Percentiles rank a stretch among this genome's conserved stretches.
phyloP scores from a whole-genome alignment of 2,888 invertebrate genomes.

The Lochmaea capreae region DNA sequence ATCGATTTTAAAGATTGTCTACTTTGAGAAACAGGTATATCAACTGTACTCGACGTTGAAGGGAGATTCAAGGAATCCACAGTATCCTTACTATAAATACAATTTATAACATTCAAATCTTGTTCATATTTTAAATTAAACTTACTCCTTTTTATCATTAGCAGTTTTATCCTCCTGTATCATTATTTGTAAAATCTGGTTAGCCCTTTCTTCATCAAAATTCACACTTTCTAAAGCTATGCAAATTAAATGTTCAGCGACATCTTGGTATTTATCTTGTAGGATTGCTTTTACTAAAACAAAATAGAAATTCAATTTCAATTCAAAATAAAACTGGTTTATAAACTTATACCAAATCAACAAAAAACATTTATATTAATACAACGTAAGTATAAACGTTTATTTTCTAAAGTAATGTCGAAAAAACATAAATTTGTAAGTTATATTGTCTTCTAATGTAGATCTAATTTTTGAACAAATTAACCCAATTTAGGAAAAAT shows the following conservation, averaged over 20 bases:
- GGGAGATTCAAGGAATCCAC: constrained; percentile 22
- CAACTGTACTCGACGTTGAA: constrained; percentile 38
- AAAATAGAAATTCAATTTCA: too few relatives aligned
- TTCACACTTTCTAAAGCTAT: constrained; percentile 91
- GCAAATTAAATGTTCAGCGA: constrained; percentile 83
- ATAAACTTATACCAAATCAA: too few relatives aligned
- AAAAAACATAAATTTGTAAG: too few relatives aligned
- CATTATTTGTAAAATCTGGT: constrained; percentile 81
- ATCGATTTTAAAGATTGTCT: constrained; percentile 63
- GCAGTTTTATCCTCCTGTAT: constrained; percentile 71
- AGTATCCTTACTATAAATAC: constrained; percentile 11
- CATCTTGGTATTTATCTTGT: constrained; percentile 77
- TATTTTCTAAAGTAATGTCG: too few relatives aligned
- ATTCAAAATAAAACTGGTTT: too few relatives aligned
- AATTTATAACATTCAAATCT: background rate
- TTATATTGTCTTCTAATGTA: too few relatives aligned
- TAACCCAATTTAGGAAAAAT: too few relatives aligned
- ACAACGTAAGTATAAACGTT: too few relatives aligned
- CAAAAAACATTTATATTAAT: too few relatives aligned
- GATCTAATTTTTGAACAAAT: too few relatives aligned
- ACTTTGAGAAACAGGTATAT: constrained; percentile 61
- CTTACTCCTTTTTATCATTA: constrained; percentile 48
- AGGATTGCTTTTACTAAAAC: constrained; percentile 77
- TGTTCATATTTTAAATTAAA: constrained; percentile 33
- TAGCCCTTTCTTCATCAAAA: constrained; percentile 85